Percentiles rank a stretch among this genome's conserved stretches.
Evolutionary conservation across 1,140 invertebrate species (phyloP).

Genomic region (Cyrtorhinus lividipennis): DNA sequence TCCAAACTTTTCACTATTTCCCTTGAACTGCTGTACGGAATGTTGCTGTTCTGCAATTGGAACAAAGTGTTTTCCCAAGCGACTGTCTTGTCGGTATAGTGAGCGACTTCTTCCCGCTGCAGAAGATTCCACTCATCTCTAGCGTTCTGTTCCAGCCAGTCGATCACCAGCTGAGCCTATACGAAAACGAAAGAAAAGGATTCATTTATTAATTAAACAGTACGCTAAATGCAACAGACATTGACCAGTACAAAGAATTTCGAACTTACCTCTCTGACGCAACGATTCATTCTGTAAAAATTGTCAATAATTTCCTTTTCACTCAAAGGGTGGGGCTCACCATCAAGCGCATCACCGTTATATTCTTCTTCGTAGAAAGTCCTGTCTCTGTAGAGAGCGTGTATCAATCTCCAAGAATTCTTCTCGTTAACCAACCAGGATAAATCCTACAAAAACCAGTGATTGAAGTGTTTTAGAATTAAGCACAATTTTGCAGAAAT

Average conservation of each 20-base stretch:
- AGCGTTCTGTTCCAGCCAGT: constrained; percentile 81
- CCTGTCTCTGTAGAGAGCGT: constrained; percentile 52
- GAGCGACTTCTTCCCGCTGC: constrained; percentile 44
- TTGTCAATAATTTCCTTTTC: constrained; percentile 47
- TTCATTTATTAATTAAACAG: too few species aligned
- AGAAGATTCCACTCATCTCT: constrained; percentile 43
- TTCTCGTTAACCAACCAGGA: constrained; percentile 60
- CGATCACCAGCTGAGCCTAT: constrained; percentile 64
- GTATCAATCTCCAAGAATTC: constrained; percentile 72
- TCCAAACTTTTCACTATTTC: constrained; percentile 63
- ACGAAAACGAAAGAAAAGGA: neutral
- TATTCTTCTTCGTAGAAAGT: constrained; percentile 34
- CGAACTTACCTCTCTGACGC: constrained; percentile 50
- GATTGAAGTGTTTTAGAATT: too few species aligned
- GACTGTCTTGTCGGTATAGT: constrained; percentile 59
- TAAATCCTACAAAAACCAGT: constrained; percentile 25
- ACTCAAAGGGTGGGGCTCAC: constrained; percentile 31
- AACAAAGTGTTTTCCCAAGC: constrained; percentile 83
- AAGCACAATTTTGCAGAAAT: too few species aligned
- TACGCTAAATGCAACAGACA: too few species aligned
- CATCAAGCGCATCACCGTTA: constrained; percentile 32
- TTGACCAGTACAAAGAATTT: too few species aligned
- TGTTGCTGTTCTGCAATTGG: constrained; percentile 43
- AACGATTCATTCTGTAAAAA: constrained; percentile 46
- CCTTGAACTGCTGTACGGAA: constrained; percentile 38